phyloP scores from a whole-genome alignment of 37 sponge, comb jelly and placozoan species.

The Chondrilla cf. caribensis region DNA sequence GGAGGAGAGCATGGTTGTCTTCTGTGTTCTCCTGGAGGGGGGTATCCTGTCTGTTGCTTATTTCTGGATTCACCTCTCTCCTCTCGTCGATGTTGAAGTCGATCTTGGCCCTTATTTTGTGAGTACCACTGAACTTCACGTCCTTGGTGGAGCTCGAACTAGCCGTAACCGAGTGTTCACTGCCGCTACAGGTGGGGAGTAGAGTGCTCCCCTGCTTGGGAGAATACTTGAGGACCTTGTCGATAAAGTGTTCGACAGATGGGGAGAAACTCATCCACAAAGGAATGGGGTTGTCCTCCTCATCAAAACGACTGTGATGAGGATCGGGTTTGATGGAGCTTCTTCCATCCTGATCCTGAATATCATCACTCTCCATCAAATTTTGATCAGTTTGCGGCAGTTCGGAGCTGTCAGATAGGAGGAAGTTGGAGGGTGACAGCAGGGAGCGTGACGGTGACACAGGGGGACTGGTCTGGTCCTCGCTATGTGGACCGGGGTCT shows the following conservation, averaged over 20 bases:
- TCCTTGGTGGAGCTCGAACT: neutral
- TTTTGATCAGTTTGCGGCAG: neutral
- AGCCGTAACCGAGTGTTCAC: neutral
- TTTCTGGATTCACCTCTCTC: neutral
- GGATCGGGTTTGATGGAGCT: neutral
- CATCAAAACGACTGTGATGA: neutral
- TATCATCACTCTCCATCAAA: neutral
- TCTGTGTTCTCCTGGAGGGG: neutral
- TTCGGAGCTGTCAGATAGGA: too few species aligned
- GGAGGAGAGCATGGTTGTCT: neutral
- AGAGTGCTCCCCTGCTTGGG: neutral
- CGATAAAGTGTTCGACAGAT: slow-evolving; percentile 5
- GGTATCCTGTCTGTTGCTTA: neutral
- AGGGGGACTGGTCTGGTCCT: neutral
- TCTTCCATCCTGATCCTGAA: neutral
- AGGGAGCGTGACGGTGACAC: neutral
- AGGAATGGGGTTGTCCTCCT: neutral
- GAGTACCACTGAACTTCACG: too few species aligned
- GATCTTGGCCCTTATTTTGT: too few species aligned
- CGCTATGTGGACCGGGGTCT: neutral
- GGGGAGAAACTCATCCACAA: slow-evolving; percentile 22
- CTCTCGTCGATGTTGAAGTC: neutral
- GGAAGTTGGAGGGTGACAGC: neutral
- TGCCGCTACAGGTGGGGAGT: neutral
- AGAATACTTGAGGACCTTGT: neutral